Evolutionary conservation across 2,888 invertebrate species (phyloP), one percentile per base, ranked within the genome.

Genomic region (Bugula neritina): DNA sequence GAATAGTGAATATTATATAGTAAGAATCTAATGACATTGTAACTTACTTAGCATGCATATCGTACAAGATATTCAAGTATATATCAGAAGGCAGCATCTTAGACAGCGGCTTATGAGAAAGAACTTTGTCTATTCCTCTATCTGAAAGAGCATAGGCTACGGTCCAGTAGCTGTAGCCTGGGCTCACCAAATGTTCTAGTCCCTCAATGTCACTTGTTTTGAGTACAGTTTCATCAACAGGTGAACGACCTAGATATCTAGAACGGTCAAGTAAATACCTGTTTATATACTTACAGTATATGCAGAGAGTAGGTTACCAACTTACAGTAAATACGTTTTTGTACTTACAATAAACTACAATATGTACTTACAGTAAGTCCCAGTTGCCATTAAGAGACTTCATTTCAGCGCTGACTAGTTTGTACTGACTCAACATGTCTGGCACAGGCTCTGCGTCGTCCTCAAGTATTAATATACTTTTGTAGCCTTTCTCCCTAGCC

Each of bases 161-260:
- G 0, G 96, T 95, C 96, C 96, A 96, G 83, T 96, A 97, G 0
- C 95, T 94, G 82, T 97, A 97, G 23, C 90, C 89, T 0, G 90
- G 58, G 3, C n/a, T 5, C 10, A 27, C 75, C 75, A 92, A 73
- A 17, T 43, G 43, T 43, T 5, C 43, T 43, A 43, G 43, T 17
- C 43, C 43, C 17, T 43, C 17, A 43, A 43, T 43, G 17, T 43
- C 43, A 10, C 43, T 43, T 5, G 58, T 0, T 0, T 88, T 87
- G 79, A 94, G 94, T 10, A 88, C 87, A 58, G 87, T 86, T 71
- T 90, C 89, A 74, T 89, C 87, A 57, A 94, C 86, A 31, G 90
- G 88, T 84, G 96, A 97, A 71, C 96, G 88, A 0, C 96, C 96
- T 74, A 97, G 87, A 85, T 96, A 96, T 71, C 58, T 58, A 27